Base-by-base conservation (phyloP, 1,140 invertebrate genomes). In the Babylonia areolata region DNA sequence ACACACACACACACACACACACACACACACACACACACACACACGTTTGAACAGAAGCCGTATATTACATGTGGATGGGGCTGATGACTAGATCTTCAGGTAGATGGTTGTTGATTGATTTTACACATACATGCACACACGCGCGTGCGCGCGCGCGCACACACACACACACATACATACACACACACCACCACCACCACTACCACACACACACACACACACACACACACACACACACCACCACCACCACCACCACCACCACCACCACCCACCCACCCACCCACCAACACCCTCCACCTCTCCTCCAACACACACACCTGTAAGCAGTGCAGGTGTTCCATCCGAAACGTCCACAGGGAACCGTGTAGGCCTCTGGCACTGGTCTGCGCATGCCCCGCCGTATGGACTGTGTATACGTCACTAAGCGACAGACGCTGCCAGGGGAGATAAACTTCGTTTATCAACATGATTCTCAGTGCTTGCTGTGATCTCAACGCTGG, bases 261-360 rank as follows among this genome's bases (percentile, higher is more conserved):
- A 88, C 89, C 33, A 37, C 9, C 33, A 80, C 51, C 1, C 12
- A 78, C 58, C 1, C 9, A 64, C 40, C 5, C 28, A 77, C 46
- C 5, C 12, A 77, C 39, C 17, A 5, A 73, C 31, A n/a, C 12
- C 17, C 78, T 87, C 89, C 33, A 37, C 9, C 33, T 64, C 51
- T n/a, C n/a, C n/a, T n/a, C n/a, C n/a, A n/a, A n/a, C 31, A 39
- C 2, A 42, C 69, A 79, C 79, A 90, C 89, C 86, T 88, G 71
- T 87, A 87, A 9, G 75, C 75, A 51, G 84, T 90, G 69, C 89
- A 90, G 23, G 84, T 58, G 17, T 87, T 39, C 89, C 89, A 90
- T 77, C 84, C 87, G 69, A 90, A 90, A 31, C 89, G 79, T 20
- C 89, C 89, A 71, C 89, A 90, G 23, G 87, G 84, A 31, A 87